A percentile compares a stretch with the other conserved stretches of the same genome.
Conservation (phyloP, 2,888 invertebrate genomes). For the Tinea semifulvella region DNA sequence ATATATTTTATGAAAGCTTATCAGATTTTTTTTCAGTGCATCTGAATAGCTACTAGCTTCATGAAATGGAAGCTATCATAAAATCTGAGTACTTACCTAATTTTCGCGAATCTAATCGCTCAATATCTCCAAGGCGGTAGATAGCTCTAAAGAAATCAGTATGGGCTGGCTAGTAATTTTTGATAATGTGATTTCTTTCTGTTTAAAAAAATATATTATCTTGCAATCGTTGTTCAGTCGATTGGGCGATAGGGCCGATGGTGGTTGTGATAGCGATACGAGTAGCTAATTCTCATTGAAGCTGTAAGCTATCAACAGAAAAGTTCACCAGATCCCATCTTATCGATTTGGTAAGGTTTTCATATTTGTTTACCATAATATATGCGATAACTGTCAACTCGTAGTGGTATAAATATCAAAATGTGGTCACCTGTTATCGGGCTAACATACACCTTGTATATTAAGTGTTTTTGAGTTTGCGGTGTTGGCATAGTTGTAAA, state of each 20-base stretch:
- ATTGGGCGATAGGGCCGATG: conserved; percentile 47
- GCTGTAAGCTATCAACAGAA: conserved; percentile 3
- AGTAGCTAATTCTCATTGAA: conserved; percentile 5
- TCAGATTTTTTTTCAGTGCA: background rate
- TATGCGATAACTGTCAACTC: too few relatives aligned
- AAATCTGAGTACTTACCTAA: conserved; percentile 8
- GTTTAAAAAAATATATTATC: conserved; percentile 33
- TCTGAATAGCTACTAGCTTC: background rate
- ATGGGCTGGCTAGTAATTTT: background rate
- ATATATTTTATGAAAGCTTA: too few relatives aligned
- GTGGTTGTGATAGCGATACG: conserved; percentile 24
- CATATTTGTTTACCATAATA: too few relatives aligned
- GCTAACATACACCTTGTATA: too few relatives aligned
- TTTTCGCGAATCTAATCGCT: conserved; percentile 1
- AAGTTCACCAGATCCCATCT: conserved; percentile 5
- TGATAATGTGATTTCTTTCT: conserved; percentile 28
- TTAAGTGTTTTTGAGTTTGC: too few relatives aligned
- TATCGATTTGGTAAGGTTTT: conserved; percentile 7
- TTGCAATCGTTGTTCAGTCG: conserved; percentile 56
- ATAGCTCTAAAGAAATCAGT: conserved; percentile 6
- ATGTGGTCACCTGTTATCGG: too few relatives aligned
- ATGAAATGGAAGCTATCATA: background rate
- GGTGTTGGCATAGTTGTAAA: too few relatives aligned
- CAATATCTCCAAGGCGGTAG: background rate
- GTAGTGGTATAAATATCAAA: too few relatives aligned